phyloP scores from a whole-genome alignment of 2,113 vertebrate species.

The Trichomycterus rosablanca region DNA sequence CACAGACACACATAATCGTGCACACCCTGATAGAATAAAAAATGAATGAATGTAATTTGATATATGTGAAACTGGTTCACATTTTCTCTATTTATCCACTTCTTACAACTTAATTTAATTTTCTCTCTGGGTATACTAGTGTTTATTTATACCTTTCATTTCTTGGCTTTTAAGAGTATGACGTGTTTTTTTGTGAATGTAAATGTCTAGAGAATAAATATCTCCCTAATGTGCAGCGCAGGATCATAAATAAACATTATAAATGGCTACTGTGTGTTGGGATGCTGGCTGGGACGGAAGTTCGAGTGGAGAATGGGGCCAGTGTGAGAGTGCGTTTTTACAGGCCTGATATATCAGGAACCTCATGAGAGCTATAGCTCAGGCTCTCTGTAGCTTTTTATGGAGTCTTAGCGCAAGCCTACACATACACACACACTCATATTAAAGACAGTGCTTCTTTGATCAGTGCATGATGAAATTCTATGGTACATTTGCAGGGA shows the following conservation, averaged over 20 bases:
- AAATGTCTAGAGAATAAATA: conserved; percentile 10
- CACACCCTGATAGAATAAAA: no score
- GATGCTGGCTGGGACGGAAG: not conserved
- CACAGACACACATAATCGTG: conserved; percentile 3
- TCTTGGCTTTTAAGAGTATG: not conserved
- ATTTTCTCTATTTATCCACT: not conserved
- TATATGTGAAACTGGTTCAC: not conserved
- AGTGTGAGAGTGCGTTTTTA: conserved; percentile 33
- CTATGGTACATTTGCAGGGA: conserved; percentile 22
- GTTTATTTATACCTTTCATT: not conserved
- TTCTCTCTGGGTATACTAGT: not conserved
- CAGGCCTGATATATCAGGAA: conserved; percentile 38
- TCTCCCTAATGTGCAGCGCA: conserved; percentile 15
- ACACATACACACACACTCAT: conserved; percentile 16
- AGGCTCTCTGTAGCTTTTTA: conserved; percentile 23
- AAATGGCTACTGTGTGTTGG: conserved; percentile 32
- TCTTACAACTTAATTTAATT: not conserved
- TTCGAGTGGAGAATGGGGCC: conserved; percentile 15
- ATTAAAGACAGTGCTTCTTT: conserved; percentile 31
- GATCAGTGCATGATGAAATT: conserved; percentile 36
- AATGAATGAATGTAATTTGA: no score
- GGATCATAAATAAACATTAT: conserved; percentile 31
- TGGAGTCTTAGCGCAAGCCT: conserved; percentile 26
- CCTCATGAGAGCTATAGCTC: conserved; percentile 28
- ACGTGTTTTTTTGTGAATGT: conserved; percentile 1